Evolutionary conservation across 2,888 invertebrate species (phyloP).

Genomic region (Andrena fulva): DNA sequence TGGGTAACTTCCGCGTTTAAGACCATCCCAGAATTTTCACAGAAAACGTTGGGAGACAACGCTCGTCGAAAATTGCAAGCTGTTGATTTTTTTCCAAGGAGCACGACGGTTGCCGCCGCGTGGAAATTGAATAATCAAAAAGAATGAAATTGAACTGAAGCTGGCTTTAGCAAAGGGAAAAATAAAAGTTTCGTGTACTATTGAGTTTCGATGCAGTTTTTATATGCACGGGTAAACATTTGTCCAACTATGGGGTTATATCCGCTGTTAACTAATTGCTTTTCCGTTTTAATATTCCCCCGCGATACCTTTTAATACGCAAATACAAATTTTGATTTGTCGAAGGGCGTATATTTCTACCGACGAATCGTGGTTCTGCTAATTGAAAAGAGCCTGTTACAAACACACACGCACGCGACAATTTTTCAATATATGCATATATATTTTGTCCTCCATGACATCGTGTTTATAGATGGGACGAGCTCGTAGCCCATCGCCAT

Average conservation of each 20-base stretch:
- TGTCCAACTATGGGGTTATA: background rate
- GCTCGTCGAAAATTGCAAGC: background rate
- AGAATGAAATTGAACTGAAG: background rate
- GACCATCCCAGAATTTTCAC: background rate
- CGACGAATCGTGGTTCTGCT: conserved; percentile 21
- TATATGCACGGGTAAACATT: background rate
- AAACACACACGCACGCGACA: conserved; percentile 7
- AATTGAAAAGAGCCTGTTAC: conserved; percentile 48
- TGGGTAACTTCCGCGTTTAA: too few relatives aligned
- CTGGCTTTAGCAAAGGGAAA: background rate
- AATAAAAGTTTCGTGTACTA: background rate
- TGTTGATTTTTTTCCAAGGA: too few relatives aligned
- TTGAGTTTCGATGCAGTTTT: background rate
- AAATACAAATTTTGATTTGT: conserved; percentile 17
- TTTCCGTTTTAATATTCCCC: conserved; percentile 7
- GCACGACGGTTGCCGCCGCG: too few relatives aligned
- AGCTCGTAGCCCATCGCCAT: conserved; percentile 7
- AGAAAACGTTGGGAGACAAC: background rate
- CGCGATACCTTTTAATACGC: conserved; percentile 1
- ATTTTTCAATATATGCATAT: conserved; percentile 25
- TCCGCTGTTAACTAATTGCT: background rate
- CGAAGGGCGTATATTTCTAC: background rate
- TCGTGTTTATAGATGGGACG: conserved; percentile 21
- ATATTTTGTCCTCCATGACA: conserved; percentile 23
- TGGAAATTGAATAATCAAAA: background rate